Conservation (phyloP, 2,113 vertebrate species). For the Mustelus asterias region DNA sequence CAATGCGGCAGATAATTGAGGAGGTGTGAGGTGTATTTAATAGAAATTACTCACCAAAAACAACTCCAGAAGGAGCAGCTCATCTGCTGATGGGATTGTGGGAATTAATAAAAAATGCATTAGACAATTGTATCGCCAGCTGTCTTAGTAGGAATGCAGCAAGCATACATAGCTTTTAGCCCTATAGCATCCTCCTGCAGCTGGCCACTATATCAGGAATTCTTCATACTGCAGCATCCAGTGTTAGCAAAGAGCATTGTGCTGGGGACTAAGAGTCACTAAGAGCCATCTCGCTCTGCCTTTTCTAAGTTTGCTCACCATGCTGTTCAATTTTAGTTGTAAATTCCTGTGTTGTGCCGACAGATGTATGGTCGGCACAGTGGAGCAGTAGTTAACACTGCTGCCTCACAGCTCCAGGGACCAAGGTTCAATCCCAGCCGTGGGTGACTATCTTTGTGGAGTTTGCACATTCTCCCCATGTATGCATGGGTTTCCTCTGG, state of each 20-base stretch:
- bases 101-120: not conserved
- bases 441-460: no score
- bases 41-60: not conserved
- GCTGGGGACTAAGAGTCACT: not conserved
- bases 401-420: no score
- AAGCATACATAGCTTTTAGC: not conserved
- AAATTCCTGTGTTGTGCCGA: not conserved
- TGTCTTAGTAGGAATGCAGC: not conserved
- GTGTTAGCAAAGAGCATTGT: not conserved
- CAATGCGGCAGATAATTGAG: not conserved
- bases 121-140: not conserved
- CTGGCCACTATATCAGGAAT: not conserved
- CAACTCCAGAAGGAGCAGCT: not conserved
- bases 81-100: not conserved
- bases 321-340: not conserved
- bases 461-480: no score
- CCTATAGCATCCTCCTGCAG: not conserved
- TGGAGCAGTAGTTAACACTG: no score
- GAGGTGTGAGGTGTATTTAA: not conserved
- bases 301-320: not conserved
- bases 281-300: not conserved
- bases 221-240: not conserved
- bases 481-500: no score
- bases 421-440: no score
- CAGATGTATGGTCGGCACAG: not conserved